Evolutionary conservation across 1,140 invertebrate species (phyloP), one percentile per base, ranked within the genome.

Genomic region (Drosophila ercepeae): DNA sequence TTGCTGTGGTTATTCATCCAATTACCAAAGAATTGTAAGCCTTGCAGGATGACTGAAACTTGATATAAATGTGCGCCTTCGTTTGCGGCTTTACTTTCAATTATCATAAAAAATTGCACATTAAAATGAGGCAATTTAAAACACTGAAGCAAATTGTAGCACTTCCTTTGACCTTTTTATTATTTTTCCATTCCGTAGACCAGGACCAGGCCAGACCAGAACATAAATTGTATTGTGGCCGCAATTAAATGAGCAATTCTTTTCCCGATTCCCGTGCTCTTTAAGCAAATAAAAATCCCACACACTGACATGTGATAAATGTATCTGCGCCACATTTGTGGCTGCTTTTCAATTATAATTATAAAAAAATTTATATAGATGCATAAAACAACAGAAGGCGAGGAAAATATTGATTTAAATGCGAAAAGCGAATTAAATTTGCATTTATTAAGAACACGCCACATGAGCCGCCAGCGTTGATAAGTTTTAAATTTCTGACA

Each of bases 381-480:
- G 16, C 11, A 16, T 13, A 9, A 45, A 42, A 25, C 8, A 29
- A n/a, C 45, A 34, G 14, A 18, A 65, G 23, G n/a, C 4, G 32
- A 11, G 18, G 1, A n/a, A 57, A 53, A 72, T 72, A 79, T 79
- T 79, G 77, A 81, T 81, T 79, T 72, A 81, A 79, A 82, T 79
- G 55, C 32, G 49, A 48, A 16, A 13, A 14, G 39, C 36, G 34
- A 64, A 75, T 79, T 71, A 39, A 65, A 76, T 79, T 60, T 71
- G 25, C 65, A 71, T 79, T 19, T 46, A 36, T 54, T 27, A 55
- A 60, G 25, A 49, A 65, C 52, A 34, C 49, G 53, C n/a, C 13
- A 36, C 36, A 46, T 55, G 25, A n/a, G 39, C 44, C 39, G 19
- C 25, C 45, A 29, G 55, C 42, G 42, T 25, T 44, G 45, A 44